Conservation (phyloP, 2,113 vertebrate species). For the Motacilla tschutschensis region DNA sequence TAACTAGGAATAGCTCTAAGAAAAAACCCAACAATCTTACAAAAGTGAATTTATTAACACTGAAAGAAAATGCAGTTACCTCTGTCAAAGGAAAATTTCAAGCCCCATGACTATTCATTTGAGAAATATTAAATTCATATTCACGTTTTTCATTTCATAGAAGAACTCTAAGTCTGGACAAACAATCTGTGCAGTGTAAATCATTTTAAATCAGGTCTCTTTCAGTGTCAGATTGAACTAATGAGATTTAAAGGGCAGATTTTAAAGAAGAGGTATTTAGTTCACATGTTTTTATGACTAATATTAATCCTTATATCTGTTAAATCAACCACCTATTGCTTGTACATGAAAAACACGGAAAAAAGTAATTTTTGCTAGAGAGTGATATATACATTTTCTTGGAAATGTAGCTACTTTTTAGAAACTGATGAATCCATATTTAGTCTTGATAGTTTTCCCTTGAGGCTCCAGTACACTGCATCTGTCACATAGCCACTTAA, state of each 20-base stretch:
- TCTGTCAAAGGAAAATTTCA: slow-evolving; percentile 49
- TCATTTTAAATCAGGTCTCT: slow-evolving; percentile 36
- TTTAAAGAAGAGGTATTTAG: slow-evolving; percentile 49
- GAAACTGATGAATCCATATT: slow-evolving; percentile 35
- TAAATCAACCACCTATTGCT: neutral
- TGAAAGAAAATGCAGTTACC: slow-evolving; percentile 58
- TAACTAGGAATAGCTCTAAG: slow-evolving; percentile 33
- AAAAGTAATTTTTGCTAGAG: slow-evolving; percentile 26
- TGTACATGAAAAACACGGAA: neutral
- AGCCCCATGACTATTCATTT: slow-evolving; percentile 31
- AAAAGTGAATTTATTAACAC: slow-evolving; percentile 56
- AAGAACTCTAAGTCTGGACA: slow-evolving; percentile 43
- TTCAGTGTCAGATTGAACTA: slow-evolving; percentile 41
- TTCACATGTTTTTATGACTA: slow-evolving; percentile 19
- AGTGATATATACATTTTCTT: neutral
- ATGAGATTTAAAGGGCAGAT: slow-evolving; percentile 54
- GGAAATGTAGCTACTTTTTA: slow-evolving; percentile 47
- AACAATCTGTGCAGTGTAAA: slow-evolving; percentile 49
- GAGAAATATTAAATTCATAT: slow-evolving; percentile 60
- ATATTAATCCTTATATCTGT: slow-evolving; percentile 49
- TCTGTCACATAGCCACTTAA: slow-evolving; percentile 13
- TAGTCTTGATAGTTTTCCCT: slow-evolving; percentile 43
- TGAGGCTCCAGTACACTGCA: neutral
- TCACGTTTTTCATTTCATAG: slow-evolving; percentile 42
- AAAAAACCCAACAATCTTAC: neutral